Conservation (phyloP, 1,140 invertebrate genomes). For the Hyles vespertilio region DNA sequence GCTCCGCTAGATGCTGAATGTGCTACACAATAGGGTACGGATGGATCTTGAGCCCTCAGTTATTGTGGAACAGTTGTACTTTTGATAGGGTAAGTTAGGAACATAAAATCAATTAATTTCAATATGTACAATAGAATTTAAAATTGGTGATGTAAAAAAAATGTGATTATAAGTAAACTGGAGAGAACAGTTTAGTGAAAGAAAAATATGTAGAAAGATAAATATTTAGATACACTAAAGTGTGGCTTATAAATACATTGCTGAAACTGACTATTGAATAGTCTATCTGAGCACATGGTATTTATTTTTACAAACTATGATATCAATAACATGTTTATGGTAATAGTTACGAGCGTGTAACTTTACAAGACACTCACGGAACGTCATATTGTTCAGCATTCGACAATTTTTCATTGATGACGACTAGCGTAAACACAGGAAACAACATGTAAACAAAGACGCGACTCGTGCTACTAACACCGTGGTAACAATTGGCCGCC, state of each 20-base stretch:
- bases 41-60: conserved; percentile 41
- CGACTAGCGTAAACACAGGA: conserved; percentile 52
- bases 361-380: conserved; percentile 4
- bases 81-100: conserved; percentile 56
- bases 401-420: conserved; percentile 32
- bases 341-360: not conserved
- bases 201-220: conserved; percentile 1
- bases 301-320: no score
- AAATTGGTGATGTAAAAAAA: no score
- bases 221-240: not conserved
- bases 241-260: no score
- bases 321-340: no score
- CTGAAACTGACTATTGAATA: no score
- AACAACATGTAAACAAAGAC: conserved; percentile 64
- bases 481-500: conserved; percentile 24
- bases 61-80: conserved; percentile 37
- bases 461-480: conserved; percentile 38
- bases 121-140: no score
- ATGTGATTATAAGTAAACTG: no score
- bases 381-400: conserved; percentile 14
- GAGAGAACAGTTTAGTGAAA: not conserved
- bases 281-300: no score
- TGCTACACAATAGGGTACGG: conserved; percentile 50
- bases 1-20: conserved; percentile 37
- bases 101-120: conserved; percentile 45